Evolutionary conservation across 92 coral and sea anemone genomes (phyloP).

Genomic region (Epizoanthus fatuus): DNA sequence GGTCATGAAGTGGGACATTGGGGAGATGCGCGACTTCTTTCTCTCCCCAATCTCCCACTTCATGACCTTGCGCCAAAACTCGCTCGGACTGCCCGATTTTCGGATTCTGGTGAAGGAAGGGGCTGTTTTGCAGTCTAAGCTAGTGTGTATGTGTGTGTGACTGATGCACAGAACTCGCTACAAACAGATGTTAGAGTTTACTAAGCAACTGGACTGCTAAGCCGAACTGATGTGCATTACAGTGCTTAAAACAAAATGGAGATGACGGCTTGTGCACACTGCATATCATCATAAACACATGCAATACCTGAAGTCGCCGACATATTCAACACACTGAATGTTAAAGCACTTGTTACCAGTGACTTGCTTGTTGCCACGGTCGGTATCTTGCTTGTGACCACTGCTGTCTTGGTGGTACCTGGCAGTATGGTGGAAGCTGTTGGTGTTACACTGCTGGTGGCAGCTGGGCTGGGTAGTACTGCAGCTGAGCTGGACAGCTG

Average conservation of each 20-base stretch:
- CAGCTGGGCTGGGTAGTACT: background rate
- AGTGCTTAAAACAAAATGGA: background rate
- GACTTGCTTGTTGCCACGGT: background rate
- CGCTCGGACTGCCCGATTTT: too few species aligned
- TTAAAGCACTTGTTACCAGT: background rate
- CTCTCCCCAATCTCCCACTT: too few species aligned
- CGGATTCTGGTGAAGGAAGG: too few species aligned
- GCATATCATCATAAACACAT: background rate
- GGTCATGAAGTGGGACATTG: too few species aligned
- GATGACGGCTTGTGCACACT: background rate
- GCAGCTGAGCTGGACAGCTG: background rate
- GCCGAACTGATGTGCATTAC: background rate
- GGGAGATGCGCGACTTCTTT: too few species aligned
- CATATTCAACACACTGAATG: slow-evolving; percentile 5
- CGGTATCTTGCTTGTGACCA: slow-evolving; percentile 3
- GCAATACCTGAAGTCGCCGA: slow-evolving; percentile 18
- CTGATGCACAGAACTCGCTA: too few species aligned
- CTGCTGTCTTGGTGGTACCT: background rate
- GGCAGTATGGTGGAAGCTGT: background rate
- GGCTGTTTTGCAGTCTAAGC: too few species aligned
- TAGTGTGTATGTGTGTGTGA: too few species aligned
- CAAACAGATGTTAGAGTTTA: background rate
- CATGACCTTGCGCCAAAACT: too few species aligned
- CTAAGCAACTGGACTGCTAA: background rate
- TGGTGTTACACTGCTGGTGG: slow-evolving; percentile 10